Conservation (phyloP, 2,888 invertebrate genomes). For the Tenthredo mesomela region DNA sequence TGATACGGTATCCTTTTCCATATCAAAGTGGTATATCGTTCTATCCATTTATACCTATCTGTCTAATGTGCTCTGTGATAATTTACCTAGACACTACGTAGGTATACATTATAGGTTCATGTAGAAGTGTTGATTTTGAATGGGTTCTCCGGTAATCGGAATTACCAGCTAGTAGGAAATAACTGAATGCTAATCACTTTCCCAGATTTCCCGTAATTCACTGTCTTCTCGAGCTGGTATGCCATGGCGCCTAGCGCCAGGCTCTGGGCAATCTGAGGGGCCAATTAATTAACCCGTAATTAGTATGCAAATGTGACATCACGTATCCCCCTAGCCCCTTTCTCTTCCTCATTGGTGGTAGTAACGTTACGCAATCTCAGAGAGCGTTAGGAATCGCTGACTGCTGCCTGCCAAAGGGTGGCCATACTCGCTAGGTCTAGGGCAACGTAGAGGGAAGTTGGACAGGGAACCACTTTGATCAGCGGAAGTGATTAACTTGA, state of each 20-base stretch:
- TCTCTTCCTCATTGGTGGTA: not conserved
- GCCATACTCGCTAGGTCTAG: slow-evolving; percentile 1
- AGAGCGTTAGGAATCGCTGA: slow-evolving; percentile 15
- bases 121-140: not conserved
- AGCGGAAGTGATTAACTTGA: slow-evolving; percentile 46
- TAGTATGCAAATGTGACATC: slow-evolving; percentile 54
- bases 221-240: slow-evolving; percentile 34
- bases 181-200: slow-evolving; percentile 44
- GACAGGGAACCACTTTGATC: slow-evolving; percentile 35
- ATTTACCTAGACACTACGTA: not conserved
- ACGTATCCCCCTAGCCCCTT: slow-evolving; percentile 10
- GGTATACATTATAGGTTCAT: too few relatives aligned
- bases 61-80: not conserved
- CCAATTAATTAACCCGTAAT: slow-evolving; percentile 54
- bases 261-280: slow-evolving; percentile 48
- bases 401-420: slow-evolving; percentile 9
- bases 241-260: not conserved
- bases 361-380: slow-evolving; percentile 32
- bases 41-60: not conserved
- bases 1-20: too few relatives aligned
- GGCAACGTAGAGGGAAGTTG: slow-evolving; percentile 26
- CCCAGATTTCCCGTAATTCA: slow-evolving; percentile 47
- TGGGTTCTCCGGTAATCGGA: not conserved
- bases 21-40: too few relatives aligned
- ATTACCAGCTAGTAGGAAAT: slow-evolving; percentile 34